Percentiles rank a stretch among this genome's conserved stretches.
phyloP scores from a whole-genome alignment of 2,113 vertebrate species.

The Limanda limanda region DNA sequence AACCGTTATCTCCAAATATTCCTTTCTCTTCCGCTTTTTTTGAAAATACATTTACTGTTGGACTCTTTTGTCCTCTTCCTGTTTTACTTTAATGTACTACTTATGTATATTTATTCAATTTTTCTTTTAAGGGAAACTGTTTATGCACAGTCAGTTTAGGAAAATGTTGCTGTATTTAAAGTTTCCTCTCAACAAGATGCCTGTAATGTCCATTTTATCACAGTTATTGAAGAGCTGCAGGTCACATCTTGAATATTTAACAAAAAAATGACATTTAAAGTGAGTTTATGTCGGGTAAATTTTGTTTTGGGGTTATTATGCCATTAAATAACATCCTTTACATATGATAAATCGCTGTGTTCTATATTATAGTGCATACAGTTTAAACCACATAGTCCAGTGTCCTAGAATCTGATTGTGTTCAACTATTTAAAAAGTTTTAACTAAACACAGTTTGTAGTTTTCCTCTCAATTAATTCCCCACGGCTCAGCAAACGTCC shows the following conservation, averaged over 20 bases:
- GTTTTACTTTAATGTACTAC: neutral
- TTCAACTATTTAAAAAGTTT: neutral
- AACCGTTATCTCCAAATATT: neutral
- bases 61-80: neutral
- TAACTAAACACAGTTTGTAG: constrained; percentile 30
- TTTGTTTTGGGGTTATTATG: neutral
- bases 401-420: neutral
- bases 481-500: constrained; percentile 28
- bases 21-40: neutral
- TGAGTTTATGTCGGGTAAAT: too few species aligned
- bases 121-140: neutral
- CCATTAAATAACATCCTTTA: neutral
- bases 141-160: neutral
- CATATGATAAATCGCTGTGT: neutral
- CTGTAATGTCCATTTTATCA: too few species aligned
- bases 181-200: too few species aligned
- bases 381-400: neutral
- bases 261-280: too few species aligned
- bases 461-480: constrained; percentile 37
- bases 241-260: too few species aligned
- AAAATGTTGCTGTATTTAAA: neutral
- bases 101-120: neutral
- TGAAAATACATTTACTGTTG: neutral
- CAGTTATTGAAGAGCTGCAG: too few species aligned
- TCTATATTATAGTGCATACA: too few species aligned